A percentile compares a stretch with the other conserved stretches of the same genome.
Conservation (phyloP, 2,797 vertebrate species). For the Amniataba percoides region DNA sequence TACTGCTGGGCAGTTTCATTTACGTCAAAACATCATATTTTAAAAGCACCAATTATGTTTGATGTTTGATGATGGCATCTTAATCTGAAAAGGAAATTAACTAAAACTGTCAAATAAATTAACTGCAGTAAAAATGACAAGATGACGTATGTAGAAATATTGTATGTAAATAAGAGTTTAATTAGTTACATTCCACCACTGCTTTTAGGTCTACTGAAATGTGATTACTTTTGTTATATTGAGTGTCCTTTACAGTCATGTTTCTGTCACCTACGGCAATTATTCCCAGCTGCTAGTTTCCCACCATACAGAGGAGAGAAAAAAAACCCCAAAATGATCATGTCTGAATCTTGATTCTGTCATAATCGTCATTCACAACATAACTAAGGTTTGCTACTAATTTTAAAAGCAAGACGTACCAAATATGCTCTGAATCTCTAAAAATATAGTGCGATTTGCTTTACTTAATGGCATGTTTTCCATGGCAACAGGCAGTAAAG, state of each 20-base stretch:
- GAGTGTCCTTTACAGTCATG: not conserved
- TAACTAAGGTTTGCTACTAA: not conserved
- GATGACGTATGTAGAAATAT: no score
- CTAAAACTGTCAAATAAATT: no score
- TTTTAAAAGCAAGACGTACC: not conserved
- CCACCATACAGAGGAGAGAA: not conserved
- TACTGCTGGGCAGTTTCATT: no score
- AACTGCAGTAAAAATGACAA: no score
- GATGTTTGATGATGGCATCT: no score
- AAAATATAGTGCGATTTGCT: not conserved
- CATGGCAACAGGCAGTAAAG: conserved; percentile 35
- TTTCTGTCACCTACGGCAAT: not conserved
- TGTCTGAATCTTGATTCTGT: not conserved
- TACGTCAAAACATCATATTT: no score
- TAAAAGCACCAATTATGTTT: no score
- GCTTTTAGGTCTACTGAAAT: not conserved
- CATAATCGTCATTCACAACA: not conserved
- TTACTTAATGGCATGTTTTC: not conserved
- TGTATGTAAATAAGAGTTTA: no score
- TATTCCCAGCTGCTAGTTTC: not conserved
- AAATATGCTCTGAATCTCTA: not conserved
- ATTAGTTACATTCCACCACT: no score
- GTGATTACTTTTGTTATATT: not conserved
- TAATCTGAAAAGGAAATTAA: no score
- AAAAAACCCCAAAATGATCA: not conserved